Evolutionary conservation across 2,113 vertebrate species (phyloP), one percentile per base, ranked within the genome.

Genomic region (Nymphicus hollandicus): DNA sequence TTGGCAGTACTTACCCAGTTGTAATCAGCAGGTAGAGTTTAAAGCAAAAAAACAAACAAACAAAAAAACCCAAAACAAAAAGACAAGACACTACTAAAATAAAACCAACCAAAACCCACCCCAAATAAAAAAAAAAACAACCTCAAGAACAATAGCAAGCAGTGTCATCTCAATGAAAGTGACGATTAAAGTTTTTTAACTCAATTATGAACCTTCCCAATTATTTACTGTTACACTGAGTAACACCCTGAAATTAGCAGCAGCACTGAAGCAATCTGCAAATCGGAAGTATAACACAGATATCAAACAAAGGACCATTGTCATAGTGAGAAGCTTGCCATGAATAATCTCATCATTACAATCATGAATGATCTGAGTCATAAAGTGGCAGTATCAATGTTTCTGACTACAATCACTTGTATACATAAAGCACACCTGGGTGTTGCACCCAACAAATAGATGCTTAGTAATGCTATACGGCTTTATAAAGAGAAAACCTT

Each of bases 141-240:
- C 68, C 55, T 83, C 60, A 86, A 66, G 14, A 89, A 37, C 41
- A 89, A 70, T 2, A 87, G 64, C 64, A 93, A 89, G 44, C 31
- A 43, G 37, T 35, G 69, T 29, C 44, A 88, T 53, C 33, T 77
- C 78, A 66, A 14, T 55, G 74, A 56, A 91, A 81, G 72, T 43
- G 61, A 81, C 7, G 11, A 86, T 65, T 63, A 89, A 80, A 61
- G 83, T 35, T 89, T 84, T 84, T 85, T 63, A 63, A 87, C 46
- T 66, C 79, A 74, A 35, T 53, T 86, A 63, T 37, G 63, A 96
- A 56, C 68, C 43, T 78, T 78, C 50, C 68, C 70, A 60, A 56
- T 80, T 91, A 96, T 61, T 95, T 88, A 46, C 91, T 94, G 65
- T 16, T 35, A 58, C 69, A 70, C 35, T 23, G 80, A 96, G 47